Evolutionary conservation across 2,797 vertebrate species (phyloP), one percentile per base, ranked within the genome.

Genomic region (Adelosebastes latens): DNA sequence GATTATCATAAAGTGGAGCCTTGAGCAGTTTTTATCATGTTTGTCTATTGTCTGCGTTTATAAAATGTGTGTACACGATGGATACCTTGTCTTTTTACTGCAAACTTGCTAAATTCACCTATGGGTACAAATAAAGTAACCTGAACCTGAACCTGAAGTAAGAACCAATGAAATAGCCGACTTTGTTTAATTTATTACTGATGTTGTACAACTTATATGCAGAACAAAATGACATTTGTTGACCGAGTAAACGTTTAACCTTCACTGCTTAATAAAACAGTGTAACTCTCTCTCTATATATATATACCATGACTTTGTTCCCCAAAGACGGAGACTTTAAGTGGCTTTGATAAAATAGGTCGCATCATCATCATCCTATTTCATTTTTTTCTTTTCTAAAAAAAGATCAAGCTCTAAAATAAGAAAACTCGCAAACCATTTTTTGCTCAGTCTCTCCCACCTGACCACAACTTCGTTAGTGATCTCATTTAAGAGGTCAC

Each of bases 401-500:
- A 85, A 85, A 32, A 68, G 71, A 72, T 69, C 65, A 49, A 75
- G 66, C 74, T 86, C 83, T 90, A 92, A 87, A 94, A 90, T 80
- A 89, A 85, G 86, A 92, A 88, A 88, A 79, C 79, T 92, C 85
- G 82, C 81, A 79, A 79, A 84, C 86, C 91, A 67, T 82, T 92
- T 46, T 77, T 80, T 72, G 81, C 87, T 90, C 69, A 34, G 79
- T 77, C 59, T 82, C 77, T 95, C 94, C 95, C 94, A 84, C 27
- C 85, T 92, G 94, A 93, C 88, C 84, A 32, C 2, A 6, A 62
- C 42, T 92, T 90, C 85, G 52, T 88, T 87, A 94, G 89, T 94
- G 92, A 94, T 93, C 94, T 95, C 90, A 94, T 95, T 96, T 95
- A 93, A 89, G 86, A 95, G 95, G 94, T 94, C 92, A 56, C 46